Evolutionary conservation across 2,888 invertebrate genomes (phyloP), one percentile per base, ranked within the genome.

Genomic region (Rhodophaea formosa): DNA sequence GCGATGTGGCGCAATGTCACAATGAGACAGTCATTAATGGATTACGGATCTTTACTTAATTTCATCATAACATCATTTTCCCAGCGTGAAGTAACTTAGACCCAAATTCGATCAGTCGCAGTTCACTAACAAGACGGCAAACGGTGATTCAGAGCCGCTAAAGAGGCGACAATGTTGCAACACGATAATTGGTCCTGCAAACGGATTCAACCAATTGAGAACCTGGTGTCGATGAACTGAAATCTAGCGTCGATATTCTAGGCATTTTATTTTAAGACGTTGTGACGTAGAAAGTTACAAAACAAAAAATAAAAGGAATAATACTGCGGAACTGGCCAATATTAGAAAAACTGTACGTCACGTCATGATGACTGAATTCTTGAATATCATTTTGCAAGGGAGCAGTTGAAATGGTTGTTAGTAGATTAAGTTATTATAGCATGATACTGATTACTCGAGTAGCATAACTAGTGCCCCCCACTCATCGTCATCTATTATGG

Each of bases 121-220:
- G n/a, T 23, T 43, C 23, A 30, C 49, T 56, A 77, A 80, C 74
- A 68, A 79, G 70, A 71, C 67, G 69, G 72, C 68, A 76, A 74
- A 64, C 71, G 72, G 75, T 82, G 82, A 85, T 72, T 83, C 84
- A 82, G 71, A 73, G 59, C 58, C 66, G 71, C 73, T 75, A 74
- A 79, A 74, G 68, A 71, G 68, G 67, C 72, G 78, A 76, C 75
- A 73, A 68, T 66, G 64, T 71, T 62, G 72, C 72, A 74, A 81
- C 70, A 71, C 71, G 78, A 82, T 87, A 85, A 87, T 86, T 85
- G 86, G 71, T 69, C 65, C 68, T 66, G 77, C 78, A 77, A 83
- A 82, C 77, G 69, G 68, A 73, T 74, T 71, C 71, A 66, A 68
- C 66, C 84, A 85, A 84, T 86, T 83, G 82, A 73, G 72, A 65